Evolutionary conservation across 2,113 vertebrate species (phyloP), one percentile per base, ranked within the genome.

Genomic region (Pituophis catenifer): DNA sequence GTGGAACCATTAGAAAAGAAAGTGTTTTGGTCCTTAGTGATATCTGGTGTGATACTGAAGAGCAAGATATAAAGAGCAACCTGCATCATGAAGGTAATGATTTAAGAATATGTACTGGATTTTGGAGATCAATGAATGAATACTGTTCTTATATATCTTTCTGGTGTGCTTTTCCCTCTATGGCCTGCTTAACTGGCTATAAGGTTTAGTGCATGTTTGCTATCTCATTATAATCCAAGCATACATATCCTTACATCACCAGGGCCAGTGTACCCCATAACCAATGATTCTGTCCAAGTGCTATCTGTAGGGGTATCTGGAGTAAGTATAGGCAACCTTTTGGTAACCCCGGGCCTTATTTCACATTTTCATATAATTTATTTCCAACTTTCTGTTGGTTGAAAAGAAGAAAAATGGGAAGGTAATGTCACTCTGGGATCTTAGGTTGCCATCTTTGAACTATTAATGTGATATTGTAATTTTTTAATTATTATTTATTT

Each of bases 21-120:
- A 94, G 91, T 57, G 33, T 93, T 52, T 93, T 97, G 92, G 53
- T 89, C 33, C 95, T 96, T 88, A 52, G 90, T 94, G 93, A 91
- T 92, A 88, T 86, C 57, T 23, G 86, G 33, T 95, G 6, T 59
- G 89, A 90, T 91, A 94, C 94, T 53, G 70, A 96, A 89, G 93
- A 96, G 57, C 59, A 86, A 54, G 86, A 88, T 93, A 23, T 50
- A 44, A 89, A 65, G 9, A 95, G 86, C 52, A 93, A 1, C 89
- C 91, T 95, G 0, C 94, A 95, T 21, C 96, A 93, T 50, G 93
- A 95, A 95, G 94, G 94, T 96, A 89, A 0, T 88, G 38, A 3
- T 90, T 75, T 44, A 87, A 93, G 29, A 92, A 13, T 52, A 91
- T 92, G 55, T 17, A 4, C 5, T 75, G 7, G 89, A 24, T 93